Evolutionary conservation across 2,888 invertebrate species (phyloP).

Genomic region (Prosapia bicincta): DNA sequence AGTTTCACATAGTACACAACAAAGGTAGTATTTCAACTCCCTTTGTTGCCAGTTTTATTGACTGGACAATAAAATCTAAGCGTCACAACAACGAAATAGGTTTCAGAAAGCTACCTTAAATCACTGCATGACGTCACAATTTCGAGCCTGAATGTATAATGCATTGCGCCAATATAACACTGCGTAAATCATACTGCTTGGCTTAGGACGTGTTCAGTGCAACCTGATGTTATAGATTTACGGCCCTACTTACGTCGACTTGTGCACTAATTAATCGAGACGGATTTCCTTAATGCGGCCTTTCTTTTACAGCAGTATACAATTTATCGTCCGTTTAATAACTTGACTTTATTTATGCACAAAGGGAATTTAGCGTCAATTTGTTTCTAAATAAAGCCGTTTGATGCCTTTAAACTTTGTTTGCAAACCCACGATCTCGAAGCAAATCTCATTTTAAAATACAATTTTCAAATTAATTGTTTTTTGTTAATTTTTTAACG

Average conservation of each 20-base stretch:
- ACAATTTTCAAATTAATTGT: too few relatives aligned
- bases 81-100: background rate
- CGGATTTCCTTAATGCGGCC: background rate
- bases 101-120: background rate
- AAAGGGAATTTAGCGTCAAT: background rate
- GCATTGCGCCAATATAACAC: background rate
- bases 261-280: background rate
- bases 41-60: too few relatives aligned
- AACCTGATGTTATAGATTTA: background rate
- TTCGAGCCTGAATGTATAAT: background rate
- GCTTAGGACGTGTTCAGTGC: background rate
- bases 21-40: too few relatives aligned
- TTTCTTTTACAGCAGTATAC: background rate
- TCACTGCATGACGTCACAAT: background rate
- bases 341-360: background rate
- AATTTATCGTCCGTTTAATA: background rate
- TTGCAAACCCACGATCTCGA: too few relatives aligned
- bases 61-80: background rate
- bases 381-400: too few relatives aligned
- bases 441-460: too few relatives aligned
- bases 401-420: too few relatives aligned
- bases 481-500: too few relatives aligned
- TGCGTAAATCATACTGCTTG: background rate
- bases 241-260: background rate
- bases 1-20: too few relatives aligned